These are phyloP conservation scores for Drosophila gaucha DNA, from an alignment of 2,888 invertebrate genomes.

Conservation along the genomic window DNA sequence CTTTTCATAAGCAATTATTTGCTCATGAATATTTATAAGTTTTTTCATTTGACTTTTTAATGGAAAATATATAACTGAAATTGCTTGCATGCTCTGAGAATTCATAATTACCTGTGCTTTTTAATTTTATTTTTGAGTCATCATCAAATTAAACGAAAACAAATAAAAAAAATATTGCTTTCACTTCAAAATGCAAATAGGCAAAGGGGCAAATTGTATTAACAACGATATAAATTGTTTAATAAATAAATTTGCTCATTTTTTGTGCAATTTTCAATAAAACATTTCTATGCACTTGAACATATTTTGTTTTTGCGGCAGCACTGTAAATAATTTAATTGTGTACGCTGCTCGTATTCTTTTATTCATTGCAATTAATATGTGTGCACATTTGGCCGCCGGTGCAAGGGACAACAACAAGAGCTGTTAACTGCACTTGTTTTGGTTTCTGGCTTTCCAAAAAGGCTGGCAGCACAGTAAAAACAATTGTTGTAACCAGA, in stretches of 20 bases:
- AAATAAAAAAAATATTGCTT: constrained; percentile 1
- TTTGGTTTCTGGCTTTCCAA: constrained; percentile 20
- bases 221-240: background rate
- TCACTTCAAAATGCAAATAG: constrained; percentile 4
- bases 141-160: background rate
- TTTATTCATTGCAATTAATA: constrained; percentile 28
- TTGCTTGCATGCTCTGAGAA: background rate
- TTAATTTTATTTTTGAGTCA: background rate
- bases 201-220: background rate
- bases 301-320: background rate
- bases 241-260: background rate
- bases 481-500: constrained; percentile 27
- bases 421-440: constrained; percentile 26
- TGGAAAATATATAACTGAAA: constrained; percentile 11
- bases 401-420: constrained; percentile 3
- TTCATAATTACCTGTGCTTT: background rate
- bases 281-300: background rate
- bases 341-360: background rate
- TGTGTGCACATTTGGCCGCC: constrained; percentile 6
- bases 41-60: constrained; percentile 2
- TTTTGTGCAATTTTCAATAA: background rate
- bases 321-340: constrained; percentile 21
- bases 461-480: constrained; percentile 10
- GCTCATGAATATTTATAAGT: background rate
- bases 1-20: background rate